These are phyloP conservation scores for Ectemnius cavifrons DNA, from an alignment of 2,888 invertebrate genomes.

Conservation along the genomic window DNA sequence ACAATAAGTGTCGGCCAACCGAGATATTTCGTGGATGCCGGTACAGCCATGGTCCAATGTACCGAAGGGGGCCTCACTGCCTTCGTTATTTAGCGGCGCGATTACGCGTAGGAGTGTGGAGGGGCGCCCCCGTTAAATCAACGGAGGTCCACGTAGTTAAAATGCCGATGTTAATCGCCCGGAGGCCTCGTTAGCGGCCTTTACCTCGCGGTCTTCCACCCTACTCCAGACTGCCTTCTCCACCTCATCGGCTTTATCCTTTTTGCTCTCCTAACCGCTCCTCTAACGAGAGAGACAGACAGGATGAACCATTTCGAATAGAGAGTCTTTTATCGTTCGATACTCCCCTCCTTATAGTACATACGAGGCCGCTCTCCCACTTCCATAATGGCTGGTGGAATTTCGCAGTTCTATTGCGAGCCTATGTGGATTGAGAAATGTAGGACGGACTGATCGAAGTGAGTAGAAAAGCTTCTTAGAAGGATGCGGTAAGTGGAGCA, in stretches of 20 bases:
- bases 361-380: too few relatives aligned
- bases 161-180: constrained; percentile 69
- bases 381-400: too few relatives aligned
- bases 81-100: constrained; percentile 52
- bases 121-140: constrained; percentile 60
- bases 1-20: constrained; percentile 21
- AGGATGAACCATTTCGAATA: constrained; percentile 1
- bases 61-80: constrained; percentile 18
- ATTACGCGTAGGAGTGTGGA: constrained; percentile 61
- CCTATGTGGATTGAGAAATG: too few relatives aligned
- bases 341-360: too few relatives aligned
- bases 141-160: constrained; percentile 62
- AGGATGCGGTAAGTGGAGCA: background rate
- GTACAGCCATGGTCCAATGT: constrained; percentile 23
- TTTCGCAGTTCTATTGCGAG: too few relatives aligned
- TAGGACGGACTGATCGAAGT: too few relatives aligned
- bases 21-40: constrained; percentile 31
- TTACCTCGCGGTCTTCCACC: constrained; percentile 51
- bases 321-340: background rate
- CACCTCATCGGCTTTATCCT: constrained; percentile 9
- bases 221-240: background rate
- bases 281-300: constrained; percentile 1
- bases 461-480: background rate
- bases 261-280: constrained; percentile 21
- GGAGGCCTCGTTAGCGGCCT: constrained; percentile 65